These are phyloP conservation scores for Ariolimax columbianus DNA, from an alignment of 2,888 invertebrate species.

Conservation along the genomic window DNA sequence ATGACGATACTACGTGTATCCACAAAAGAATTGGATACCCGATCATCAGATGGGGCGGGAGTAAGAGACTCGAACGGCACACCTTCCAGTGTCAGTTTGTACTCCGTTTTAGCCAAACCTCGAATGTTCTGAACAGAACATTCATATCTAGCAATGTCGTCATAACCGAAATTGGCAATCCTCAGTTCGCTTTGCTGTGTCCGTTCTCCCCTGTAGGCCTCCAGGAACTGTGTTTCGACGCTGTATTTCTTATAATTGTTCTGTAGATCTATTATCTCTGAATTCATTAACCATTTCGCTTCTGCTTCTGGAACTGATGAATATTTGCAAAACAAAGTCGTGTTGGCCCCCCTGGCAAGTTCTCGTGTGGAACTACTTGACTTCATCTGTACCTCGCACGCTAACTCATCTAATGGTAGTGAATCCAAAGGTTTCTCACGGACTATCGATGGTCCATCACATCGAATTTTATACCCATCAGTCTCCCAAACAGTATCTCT, in stretches of 20 bases:
- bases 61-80: constrained; percentile 55
- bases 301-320: constrained; percentile 65
- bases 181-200: constrained; percentile 59
- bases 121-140: constrained; percentile 68
- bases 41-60: constrained; percentile 48
- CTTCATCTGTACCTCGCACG: constrained; percentile 69
- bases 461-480: constrained; percentile 60
- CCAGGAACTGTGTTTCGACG: constrained; percentile 44
- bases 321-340: constrained; percentile 65
- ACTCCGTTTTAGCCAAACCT: constrained; percentile 61
- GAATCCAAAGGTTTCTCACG: constrained; percentile 60
- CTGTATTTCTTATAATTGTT: constrained; percentile 59
- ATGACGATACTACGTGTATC: constrained; percentile 60
- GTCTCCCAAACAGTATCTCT: constrained; percentile 64
- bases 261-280: constrained; percentile 55
- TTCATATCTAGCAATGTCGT: constrained; percentile 68
- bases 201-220: constrained; percentile 46
- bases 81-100: constrained; percentile 62
- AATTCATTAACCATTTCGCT: constrained; percentile 67
- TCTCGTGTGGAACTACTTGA: constrained; percentile 63
- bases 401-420: constrained; percentile 63
- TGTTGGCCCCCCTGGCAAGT: constrained; percentile 58
- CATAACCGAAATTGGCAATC: constrained; percentile 63
- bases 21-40: constrained; percentile 40
- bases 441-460: constrained; percentile 65